Evolutionary conservation across 2,797 vertebrate species (phyloP).

Genomic region (Sparus aurata): DNA sequence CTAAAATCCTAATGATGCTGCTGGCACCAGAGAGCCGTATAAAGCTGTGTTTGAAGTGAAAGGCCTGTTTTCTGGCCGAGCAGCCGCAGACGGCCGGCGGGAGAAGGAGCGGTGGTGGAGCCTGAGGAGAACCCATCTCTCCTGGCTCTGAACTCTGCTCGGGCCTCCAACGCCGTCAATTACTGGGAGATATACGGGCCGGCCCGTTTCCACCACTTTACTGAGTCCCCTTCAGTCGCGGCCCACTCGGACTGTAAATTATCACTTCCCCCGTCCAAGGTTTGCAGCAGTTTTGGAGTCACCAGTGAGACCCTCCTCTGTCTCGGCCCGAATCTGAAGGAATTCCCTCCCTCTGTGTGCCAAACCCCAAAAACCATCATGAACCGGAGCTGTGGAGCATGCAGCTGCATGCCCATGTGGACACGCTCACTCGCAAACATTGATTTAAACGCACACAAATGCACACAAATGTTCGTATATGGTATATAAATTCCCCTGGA

Average conservation of each 20-base stretch:
- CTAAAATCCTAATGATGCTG: slow-evolving; percentile 80
- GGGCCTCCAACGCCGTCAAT: slow-evolving; percentile 68
- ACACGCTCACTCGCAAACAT: slow-evolving; percentile 74
- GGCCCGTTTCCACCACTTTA: slow-evolving; percentile 75
- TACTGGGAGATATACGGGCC: slow-evolving; percentile 74
- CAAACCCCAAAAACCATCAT: slow-evolving; percentile 68
- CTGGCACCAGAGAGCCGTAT: slow-evolving; percentile 72
- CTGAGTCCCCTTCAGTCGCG: slow-evolving; percentile 76
- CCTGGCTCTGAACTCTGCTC: slow-evolving; percentile 70
- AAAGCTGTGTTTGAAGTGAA: slow-evolving; percentile 69
- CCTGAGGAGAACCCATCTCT: slow-evolving; percentile 61
- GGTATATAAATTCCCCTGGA: slow-evolving; percentile 69
- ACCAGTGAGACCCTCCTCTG: slow-evolving; percentile 78
- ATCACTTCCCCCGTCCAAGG: slow-evolving; percentile 53
- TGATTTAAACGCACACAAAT: slow-evolving; percentile 79
- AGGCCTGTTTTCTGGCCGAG: slow-evolving; percentile 68
- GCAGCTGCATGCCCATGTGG: slow-evolving; percentile 73
- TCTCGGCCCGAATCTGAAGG: slow-evolving; percentile 72
- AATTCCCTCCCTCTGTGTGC: slow-evolving; percentile 78
- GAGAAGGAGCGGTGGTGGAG: slow-evolving; percentile 60
- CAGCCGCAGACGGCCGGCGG: slow-evolving; percentile 50
- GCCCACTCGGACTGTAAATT: slow-evolving; percentile 74
- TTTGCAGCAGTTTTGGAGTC: slow-evolving; percentile 67
- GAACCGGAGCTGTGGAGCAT: slow-evolving; percentile 56
- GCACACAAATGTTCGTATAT: slow-evolving; percentile 75